Evolutionary conservation across 2,888 invertebrate genomes (phyloP).

Genomic region (Isoperla grammatica): DNA sequence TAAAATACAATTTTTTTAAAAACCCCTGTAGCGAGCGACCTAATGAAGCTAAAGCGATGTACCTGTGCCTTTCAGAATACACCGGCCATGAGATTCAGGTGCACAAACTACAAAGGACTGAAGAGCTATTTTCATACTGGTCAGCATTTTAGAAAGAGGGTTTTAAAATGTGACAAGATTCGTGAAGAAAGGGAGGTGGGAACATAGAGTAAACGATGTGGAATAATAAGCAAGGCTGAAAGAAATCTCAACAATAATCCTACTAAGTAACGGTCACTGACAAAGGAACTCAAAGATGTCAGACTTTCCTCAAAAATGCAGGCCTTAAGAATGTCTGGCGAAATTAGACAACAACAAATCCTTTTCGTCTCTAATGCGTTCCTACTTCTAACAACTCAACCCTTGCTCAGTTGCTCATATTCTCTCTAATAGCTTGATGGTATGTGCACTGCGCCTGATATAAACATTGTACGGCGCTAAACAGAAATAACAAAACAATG

Average conservation of each 20-base stretch:
- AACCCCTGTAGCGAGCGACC: neutral
- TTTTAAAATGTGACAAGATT: slow-evolving; percentile 13
- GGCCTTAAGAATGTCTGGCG: no score
- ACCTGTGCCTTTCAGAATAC: slow-evolving; percentile 8
- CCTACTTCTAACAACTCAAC: no score
- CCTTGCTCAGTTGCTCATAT: no score
- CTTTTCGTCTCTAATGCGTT: no score
- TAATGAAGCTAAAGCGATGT: slow-evolving; percentile 13
- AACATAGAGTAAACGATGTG: slow-evolving; percentile 10
- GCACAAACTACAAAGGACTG: slow-evolving; percentile 13
- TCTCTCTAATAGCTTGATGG: no score
- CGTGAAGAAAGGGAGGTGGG: slow-evolving; percentile 10
- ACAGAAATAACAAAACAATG: no score
- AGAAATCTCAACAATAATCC: slow-evolving; percentile 17
- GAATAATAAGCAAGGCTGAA: slow-evolving; percentile 8
- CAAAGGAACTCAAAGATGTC: slow-evolving; percentile 1
- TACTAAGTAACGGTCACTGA: slow-evolving; percentile 15
- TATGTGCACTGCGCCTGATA: no score
- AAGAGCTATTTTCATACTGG: slow-evolving; percentile 7
- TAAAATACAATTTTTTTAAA: no score
- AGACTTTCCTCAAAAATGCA: neutral
- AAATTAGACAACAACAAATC: no score
- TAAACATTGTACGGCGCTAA: no score
- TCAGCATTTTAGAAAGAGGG: slow-evolving; percentile 4
- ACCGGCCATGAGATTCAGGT: slow-evolving; percentile 9